Conservation (phyloP, 2,797 vertebrate species). For the Cephalopachus bancanus region DNA sequence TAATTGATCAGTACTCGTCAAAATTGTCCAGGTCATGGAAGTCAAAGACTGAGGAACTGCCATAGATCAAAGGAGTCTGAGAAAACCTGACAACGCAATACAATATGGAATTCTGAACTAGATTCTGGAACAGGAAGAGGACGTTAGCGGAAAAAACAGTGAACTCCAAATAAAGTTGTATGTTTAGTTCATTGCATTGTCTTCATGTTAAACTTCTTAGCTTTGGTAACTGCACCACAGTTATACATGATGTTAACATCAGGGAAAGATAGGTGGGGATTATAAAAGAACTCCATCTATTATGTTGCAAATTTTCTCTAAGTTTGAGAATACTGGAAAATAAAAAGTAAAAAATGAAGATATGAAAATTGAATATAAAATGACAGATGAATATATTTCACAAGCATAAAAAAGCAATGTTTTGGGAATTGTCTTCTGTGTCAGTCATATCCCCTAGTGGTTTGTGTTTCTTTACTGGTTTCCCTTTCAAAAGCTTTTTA, state of each 20-base stretch:
- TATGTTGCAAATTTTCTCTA: not conserved
- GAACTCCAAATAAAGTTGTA: not conserved
- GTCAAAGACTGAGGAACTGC: not conserved
- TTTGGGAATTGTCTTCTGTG: not conserved
- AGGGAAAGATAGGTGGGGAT: not conserved
- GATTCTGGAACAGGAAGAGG: not conserved
- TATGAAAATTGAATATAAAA: constrained; percentile 20
- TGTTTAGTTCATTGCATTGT: not conserved
- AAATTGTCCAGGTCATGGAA: not conserved
- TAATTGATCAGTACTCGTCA: not conserved
- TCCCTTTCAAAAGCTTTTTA: constrained; percentile 59
- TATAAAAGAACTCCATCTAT: not conserved
- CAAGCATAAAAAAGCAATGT: not conserved
- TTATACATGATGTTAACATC: not conserved
- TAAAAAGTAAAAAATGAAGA: not conserved
- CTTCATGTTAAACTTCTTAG: not conserved
- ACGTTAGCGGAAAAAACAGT: not conserved
- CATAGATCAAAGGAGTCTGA: not conserved
- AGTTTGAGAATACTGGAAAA: constrained; percentile 53
- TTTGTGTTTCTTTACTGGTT: not conserved
- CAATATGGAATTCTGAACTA: not conserved
- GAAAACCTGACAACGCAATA: not conserved
- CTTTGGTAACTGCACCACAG: not conserved
- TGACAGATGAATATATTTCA: constrained; percentile 22
- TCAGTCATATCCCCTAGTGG: not conserved